Evolutionary conservation across 2,888 invertebrate genomes (phyloP).

Genomic region (Hydraecia micacea): DNA sequence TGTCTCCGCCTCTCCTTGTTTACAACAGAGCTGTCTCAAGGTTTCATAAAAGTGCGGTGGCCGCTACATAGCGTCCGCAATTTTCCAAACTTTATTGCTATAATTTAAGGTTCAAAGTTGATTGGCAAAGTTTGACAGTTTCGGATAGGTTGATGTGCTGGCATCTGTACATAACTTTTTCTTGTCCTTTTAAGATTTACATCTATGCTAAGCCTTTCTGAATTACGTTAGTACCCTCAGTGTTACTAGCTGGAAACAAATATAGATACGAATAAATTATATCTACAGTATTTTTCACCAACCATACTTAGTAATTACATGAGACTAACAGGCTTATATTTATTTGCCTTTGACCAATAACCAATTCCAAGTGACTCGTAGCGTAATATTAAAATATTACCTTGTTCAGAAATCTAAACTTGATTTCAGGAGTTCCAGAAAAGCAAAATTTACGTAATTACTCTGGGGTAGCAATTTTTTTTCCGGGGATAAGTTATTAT

Average conservation of each 20-base stretch:
- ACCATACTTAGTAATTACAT: slow-evolving; percentile 7
- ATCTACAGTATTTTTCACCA: slow-evolving; percentile 2
- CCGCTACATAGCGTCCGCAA: neutral
- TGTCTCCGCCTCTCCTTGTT: neutral
- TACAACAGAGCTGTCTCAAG: neutral
- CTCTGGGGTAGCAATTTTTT: slow-evolving; percentile 43
- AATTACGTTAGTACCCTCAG: neutral
- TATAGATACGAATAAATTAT: neutral
- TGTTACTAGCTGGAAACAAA: no score
- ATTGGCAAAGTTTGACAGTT: no score
- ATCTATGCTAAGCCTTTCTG: neutral
- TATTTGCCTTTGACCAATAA: slow-evolving; percentile 19
- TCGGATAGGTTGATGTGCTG: no score
- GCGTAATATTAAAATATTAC: slow-evolving; percentile 39
- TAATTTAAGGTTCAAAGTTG: no score
- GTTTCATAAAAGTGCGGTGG: neutral
- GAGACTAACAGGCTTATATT: neutral
- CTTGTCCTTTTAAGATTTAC: neutral
- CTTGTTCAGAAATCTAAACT: slow-evolving; percentile 29
- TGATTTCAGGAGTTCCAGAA: slow-evolving; percentile 16
- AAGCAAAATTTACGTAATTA: slow-evolving; percentile 50
- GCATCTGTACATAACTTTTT: no score
- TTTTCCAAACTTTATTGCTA: neutral
- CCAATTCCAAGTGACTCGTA: slow-evolving; percentile 23
- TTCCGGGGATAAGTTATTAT: slow-evolving; percentile 43